Evolutionary conservation across 64 coral and sea anemone genomes (phyloP).

Genomic region (Porites lutea): DNA sequence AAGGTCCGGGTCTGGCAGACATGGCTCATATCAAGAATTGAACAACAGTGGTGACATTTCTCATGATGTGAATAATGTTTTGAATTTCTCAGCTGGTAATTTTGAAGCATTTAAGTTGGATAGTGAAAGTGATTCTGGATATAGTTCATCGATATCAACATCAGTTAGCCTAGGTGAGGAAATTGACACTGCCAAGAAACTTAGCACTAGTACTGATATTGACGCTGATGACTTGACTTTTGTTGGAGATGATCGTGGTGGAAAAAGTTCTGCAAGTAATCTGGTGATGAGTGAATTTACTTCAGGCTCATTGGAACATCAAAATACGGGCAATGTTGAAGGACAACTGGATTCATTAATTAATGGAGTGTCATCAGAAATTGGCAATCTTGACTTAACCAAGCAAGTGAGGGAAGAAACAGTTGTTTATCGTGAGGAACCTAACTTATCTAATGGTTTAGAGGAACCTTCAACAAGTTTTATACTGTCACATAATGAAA

Average conservation of each 20-base stretch:
- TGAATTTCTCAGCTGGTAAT: neutral
- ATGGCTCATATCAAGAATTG: constrained; percentile 23
- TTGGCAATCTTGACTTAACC: neutral
- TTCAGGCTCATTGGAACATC: neutral
- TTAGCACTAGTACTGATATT: constrained; percentile 32
- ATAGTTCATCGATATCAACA: constrained; percentile 79
- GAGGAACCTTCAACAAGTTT: constrained; percentile 27
- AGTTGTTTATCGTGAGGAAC: neutral
- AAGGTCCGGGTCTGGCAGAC: neutral
- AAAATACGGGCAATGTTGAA: constrained; percentile 67
- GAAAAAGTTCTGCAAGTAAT: constrained; percentile 27
- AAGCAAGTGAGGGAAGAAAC: neutral
- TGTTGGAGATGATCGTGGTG: neutral
- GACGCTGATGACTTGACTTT: constrained; percentile 26
- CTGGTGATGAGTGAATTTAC: constrained; percentile 4
- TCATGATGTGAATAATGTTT: neutral
- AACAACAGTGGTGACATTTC: constrained; percentile 13
- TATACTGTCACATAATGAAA: neutral
- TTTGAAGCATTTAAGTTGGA: neutral
- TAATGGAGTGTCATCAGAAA: constrained; percentile 33
- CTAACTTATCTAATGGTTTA: neutral
- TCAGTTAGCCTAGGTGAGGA: constrained; percentile 78
- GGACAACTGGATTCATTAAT: constrained; percentile 84
- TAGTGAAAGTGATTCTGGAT: constrained; percentile 85
- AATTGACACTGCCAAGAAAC: constrained; percentile 34